phyloP scores from a whole-genome alignment of 1,140 invertebrate species.

The Megalopta genalis region DNA sequence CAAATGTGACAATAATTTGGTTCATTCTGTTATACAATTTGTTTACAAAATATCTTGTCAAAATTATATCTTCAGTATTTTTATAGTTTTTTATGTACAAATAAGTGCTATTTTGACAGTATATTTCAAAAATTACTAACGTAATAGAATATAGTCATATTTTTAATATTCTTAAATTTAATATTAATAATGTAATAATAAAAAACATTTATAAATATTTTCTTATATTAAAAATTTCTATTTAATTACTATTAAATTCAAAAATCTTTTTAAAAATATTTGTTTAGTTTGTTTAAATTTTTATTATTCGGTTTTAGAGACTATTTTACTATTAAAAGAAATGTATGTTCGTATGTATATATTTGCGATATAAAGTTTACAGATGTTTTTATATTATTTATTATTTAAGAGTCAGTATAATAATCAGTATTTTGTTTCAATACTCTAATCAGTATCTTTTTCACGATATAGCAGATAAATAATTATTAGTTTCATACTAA shows the following conservation, averaged over 20 bases:
- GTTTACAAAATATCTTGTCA: background rate
- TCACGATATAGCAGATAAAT: background rate
- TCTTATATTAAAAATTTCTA: background rate
- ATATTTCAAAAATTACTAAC: background rate
- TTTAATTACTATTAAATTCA: background rate
- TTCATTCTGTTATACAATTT: conserved; percentile 19
- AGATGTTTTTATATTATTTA: background rate
- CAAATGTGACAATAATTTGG: background rate
- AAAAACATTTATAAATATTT: background rate
- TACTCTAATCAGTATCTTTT: background rate
- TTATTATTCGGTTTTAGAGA: background rate
- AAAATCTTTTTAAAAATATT: background rate
- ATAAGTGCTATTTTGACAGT: background rate
- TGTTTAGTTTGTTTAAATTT: background rate
- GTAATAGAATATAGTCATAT: background rate
- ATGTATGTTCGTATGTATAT: background rate
- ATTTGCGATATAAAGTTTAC: background rate
- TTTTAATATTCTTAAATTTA: background rate
- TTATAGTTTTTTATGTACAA: background rate
- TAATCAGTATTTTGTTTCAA: no score
- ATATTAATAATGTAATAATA: background rate
- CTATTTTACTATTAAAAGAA: background rate
- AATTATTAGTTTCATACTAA: background rate
- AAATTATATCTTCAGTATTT: background rate
- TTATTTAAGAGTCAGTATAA: no score